These are phyloP conservation scores for Lytechinus pictus DNA, from an alignment of 35 echinoderm and acorn worm species.

Conservation along the genomic window DNA sequence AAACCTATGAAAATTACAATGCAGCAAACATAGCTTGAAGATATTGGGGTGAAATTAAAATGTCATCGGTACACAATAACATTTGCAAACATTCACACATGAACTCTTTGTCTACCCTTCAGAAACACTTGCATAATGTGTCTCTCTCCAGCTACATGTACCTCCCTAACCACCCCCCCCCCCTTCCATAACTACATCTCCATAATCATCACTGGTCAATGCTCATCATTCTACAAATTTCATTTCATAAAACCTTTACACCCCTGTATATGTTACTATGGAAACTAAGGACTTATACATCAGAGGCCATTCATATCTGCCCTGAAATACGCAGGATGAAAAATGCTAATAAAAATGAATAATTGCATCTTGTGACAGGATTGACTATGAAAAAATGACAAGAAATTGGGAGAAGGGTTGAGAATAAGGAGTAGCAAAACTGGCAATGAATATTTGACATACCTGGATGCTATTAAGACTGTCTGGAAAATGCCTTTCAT, in stretches of 20 bases:
- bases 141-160: not conserved
- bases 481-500: too few species aligned
- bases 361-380: not conserved
- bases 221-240: not conserved
- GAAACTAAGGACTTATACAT: not conserved
- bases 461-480: too few species aligned
- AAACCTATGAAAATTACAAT: too few species aligned
- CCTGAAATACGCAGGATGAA: not conserved
- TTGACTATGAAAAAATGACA: not conserved
- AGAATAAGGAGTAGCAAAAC: too few species aligned
- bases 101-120: too few species aligned
- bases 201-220: not conserved
- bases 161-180: not conserved
- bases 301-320: not conserved
- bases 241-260: not conserved
- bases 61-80: too few species aligned
- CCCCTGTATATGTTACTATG: not conserved
- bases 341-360: not conserved
- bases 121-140: not conserved
- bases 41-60: too few species aligned
- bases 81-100: too few species aligned
- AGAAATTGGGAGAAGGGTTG: not conserved
- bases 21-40: too few species aligned
- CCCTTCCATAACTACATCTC: not conserved
- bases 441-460: too few species aligned